These are phyloP conservation scores for Yoshiicerus persimilis DNA, from an alignment of 1,140 invertebrate genomes.

Conservation along the genomic window DNA sequence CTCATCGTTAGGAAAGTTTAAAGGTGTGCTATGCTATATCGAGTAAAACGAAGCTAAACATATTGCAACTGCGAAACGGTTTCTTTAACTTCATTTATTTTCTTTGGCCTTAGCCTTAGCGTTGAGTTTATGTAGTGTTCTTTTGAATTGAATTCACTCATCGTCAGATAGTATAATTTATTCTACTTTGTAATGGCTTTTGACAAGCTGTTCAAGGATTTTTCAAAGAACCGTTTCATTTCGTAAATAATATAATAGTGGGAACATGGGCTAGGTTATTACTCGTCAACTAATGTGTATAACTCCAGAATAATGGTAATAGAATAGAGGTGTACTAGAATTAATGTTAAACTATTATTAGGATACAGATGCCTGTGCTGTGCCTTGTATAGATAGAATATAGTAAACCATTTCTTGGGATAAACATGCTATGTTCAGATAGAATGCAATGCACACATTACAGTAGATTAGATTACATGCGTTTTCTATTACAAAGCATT, in stretches of 20 bases:
- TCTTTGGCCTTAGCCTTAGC: not conserved
- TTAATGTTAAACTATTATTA: not conserved
- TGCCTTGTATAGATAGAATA: not conserved
- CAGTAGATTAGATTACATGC: not conserved
- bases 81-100: slow-evolving; percentile 7
- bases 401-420: not conserved
- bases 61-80: slow-evolving; percentile 8
- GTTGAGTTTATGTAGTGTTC: not conserved
- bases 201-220: not conserved
- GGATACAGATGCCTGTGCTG: not conserved
- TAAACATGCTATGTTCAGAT: not conserved
- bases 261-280: not conserved
- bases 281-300: too few species aligned
- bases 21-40: not conserved
- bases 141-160: not conserved
- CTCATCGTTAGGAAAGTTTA: not conserved
- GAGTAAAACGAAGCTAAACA: not conserved
- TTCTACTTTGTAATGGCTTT: not conserved
- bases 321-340: too few species aligned
- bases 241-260: not conserved
- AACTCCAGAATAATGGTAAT: too few species aligned
- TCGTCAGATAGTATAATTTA: not conserved
- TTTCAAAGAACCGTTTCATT: not conserved
- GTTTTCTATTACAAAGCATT: not conserved
- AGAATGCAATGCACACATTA: not conserved